Evolutionary conservation across 2,888 invertebrate species (phyloP).

Genomic region (Palloptera scutellata): DNA sequence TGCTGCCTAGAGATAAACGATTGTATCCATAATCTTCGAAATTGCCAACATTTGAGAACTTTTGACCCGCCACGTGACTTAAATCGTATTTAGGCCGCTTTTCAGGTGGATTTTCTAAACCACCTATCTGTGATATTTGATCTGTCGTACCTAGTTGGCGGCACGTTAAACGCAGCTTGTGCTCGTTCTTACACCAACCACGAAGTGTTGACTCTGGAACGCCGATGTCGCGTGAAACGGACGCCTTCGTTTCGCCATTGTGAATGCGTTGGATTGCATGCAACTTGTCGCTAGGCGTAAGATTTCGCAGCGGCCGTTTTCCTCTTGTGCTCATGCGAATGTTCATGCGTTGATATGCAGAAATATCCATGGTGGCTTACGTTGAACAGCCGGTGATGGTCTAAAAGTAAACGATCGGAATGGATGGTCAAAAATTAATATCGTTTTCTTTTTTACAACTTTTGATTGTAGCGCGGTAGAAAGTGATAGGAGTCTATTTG

Average conservation of each 20-base stretch:
- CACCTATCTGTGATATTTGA: conserved; percentile 56
- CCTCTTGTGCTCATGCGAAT: conserved; percentile 72
- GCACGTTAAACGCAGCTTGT: conserved; percentile 75
- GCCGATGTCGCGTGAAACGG: conserved; percentile 83
- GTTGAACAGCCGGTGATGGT: not conserved
- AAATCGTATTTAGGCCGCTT: conserved; percentile 57
- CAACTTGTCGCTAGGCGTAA: conserved; percentile 80
- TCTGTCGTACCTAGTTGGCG: conserved; percentile 73
- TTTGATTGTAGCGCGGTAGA: too few species aligned
- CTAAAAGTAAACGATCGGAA: not conserved
- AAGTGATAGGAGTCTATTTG: too few species aligned
- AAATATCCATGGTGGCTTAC: conserved; percentile 50
- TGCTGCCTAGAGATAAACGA: conserved; percentile 46
- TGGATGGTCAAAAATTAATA: not conserved
- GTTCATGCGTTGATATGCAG: conserved; percentile 58
- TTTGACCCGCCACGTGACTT: conserved; percentile 46
- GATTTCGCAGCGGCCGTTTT: conserved; percentile 77
- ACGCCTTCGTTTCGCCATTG: conserved; percentile 85
- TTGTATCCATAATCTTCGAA: conserved; percentile 56
- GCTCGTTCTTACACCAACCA: conserved; percentile 88
- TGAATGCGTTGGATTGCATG: conserved; percentile 82
- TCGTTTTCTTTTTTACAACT: not conserved
- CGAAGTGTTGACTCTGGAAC: conserved; percentile 85
- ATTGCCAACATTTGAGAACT: conserved; percentile 46
- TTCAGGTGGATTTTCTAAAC: conserved; percentile 53